A percentile compares a stretch with the other conserved stretches of the same genome.
phyloP scores from a whole-genome alignment of 2,113 vertebrate genomes.

The Aptenodytes forsteri region DNA sequence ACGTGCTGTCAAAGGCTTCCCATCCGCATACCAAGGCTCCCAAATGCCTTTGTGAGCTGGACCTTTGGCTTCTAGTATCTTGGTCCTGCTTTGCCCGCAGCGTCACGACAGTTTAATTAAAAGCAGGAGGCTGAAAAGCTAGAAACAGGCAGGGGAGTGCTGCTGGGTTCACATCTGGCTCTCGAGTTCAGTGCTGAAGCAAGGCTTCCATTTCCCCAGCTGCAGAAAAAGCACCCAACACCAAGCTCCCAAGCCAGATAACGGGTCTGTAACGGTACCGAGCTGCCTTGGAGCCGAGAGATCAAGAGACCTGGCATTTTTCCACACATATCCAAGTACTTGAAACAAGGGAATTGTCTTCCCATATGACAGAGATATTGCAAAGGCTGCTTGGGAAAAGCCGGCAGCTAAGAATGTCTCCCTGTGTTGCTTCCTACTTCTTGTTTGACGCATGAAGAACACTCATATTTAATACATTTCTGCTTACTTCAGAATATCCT shows the following conservation, averaged over 20 bases:
- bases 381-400: neutral
- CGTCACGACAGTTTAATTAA: constrained; percentile 11
- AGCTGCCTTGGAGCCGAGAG: neutral
- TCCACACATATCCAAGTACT: neutral
- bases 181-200: neutral
- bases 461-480: neutral
- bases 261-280: accelerated
- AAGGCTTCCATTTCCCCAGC: neutral
- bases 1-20: accelerated
- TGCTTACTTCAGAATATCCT: neutral
- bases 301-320: neutral
- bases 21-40: neutral
- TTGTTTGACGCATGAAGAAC: neutral
- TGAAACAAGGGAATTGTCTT: neutral
- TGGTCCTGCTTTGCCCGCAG: neutral
- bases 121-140: neutral
- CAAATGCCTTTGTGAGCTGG: neutral
- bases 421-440: neutral
- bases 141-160: neutral
- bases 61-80: neutral
- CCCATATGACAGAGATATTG: neutral
- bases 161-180: neutral
- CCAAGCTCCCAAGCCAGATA: neutral
- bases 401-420: accelerated
- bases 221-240: neutral